phyloP scores from a whole-genome alignment of 2,113 vertebrate species.

The Marcusenius ussheri region DNA sequence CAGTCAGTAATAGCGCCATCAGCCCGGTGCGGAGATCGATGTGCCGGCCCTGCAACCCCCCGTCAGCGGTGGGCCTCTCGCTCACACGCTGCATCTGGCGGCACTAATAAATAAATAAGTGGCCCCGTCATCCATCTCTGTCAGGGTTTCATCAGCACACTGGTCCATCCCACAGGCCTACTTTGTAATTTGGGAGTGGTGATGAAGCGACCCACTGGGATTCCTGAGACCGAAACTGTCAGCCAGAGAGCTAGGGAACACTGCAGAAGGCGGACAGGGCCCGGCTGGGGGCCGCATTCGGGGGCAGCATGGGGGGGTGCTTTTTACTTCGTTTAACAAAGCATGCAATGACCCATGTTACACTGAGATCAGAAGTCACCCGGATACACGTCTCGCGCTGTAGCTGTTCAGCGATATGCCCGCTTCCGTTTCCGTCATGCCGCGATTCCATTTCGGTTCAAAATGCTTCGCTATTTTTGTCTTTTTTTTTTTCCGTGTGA shows the following conservation, averaged over 20 bases:
- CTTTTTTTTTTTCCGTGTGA: background rate
- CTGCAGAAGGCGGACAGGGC: background rate
- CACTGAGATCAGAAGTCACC: background rate
- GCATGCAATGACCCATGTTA: background rate
- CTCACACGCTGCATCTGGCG: background rate
- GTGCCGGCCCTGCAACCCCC: background rate
- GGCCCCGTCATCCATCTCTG: conserved; percentile 1
- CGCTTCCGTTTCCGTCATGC: background rate
- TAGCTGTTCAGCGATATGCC: background rate
- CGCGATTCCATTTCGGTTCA: background rate
- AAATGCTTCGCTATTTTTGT: background rate
- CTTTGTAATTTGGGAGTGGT: conserved; percentile 15
- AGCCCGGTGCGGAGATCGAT: background rate
- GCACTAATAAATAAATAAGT: conserved; percentile 20
- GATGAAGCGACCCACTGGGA: background rate
- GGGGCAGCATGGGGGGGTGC: background rate
- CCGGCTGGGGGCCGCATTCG: background rate
- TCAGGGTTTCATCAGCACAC: conserved; percentile 11
- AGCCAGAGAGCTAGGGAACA: background rate
- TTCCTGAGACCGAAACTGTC: conserved; percentile 8
- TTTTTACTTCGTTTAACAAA: background rate
- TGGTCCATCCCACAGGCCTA: background rate
- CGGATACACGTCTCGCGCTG: background rate
- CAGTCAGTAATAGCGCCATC: background rate
- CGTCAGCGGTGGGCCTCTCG: background rate